phyloP scores from a whole-genome alignment of 1,140 invertebrate species.

The Macrotrachela quadricornifera region DNA sequence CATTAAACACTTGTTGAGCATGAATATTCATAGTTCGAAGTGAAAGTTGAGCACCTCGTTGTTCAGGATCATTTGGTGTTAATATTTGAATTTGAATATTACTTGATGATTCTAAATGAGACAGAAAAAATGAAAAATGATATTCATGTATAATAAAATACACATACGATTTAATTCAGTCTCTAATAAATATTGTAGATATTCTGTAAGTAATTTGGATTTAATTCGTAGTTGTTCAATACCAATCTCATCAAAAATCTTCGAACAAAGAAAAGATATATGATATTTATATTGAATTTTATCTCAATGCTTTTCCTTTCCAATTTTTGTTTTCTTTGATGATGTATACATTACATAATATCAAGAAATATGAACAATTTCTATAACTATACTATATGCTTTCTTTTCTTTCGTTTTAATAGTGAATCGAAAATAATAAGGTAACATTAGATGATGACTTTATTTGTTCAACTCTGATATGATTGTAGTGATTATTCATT shows the following conservation, averaged over 20 bases:
- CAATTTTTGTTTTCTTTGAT: too few species aligned
- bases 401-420: too few species aligned
- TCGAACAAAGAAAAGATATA: conserved; percentile 6
- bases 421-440: too few species aligned
- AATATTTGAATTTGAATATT: conserved; percentile 23
- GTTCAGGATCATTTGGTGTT: conserved; percentile 34
- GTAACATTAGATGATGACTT: too few species aligned
- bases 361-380: too few species aligned
- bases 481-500: too few species aligned
- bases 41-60: conserved; percentile 37
- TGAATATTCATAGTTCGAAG: conserved; percentile 28
- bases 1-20: conserved; percentile 28
- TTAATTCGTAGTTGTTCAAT: conserved; percentile 32
- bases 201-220: conserved; percentile 37
- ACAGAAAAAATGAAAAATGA: background rate
- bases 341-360: too few species aligned
- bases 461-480: too few species aligned
- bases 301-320: too few species aligned
- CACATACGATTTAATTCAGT: conserved; percentile 1
- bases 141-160: background rate
- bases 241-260: conserved; percentile 35
- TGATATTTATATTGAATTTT: too few species aligned
- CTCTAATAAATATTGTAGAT: conserved; percentile 34
- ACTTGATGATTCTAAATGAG: background rate
- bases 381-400: too few species aligned